Conservation (phyloP, 2,113 vertebrate genomes). For the Hypanus sabinus region DNA sequence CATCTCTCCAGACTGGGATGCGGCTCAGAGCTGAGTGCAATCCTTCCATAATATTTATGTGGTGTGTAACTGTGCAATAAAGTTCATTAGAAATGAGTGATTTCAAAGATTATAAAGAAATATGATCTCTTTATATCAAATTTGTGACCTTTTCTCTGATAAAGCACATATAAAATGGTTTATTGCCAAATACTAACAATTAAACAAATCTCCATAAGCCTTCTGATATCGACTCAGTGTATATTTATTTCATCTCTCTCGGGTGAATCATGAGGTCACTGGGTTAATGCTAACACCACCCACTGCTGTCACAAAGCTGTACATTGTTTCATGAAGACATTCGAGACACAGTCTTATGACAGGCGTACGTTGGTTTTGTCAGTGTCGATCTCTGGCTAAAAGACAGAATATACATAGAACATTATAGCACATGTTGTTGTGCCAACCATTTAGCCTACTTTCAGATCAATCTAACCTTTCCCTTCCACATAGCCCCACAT, state of each 20-base stretch:
- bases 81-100: neutral
- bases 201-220: neutral
- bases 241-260: neutral
- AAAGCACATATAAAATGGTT: neutral
- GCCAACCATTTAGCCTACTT: too few relatives aligned
- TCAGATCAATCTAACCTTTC: too few relatives aligned
- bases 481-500: too few relatives aligned
- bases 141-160: conserved; percentile 30
- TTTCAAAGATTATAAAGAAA: neutral
- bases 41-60: neutral
- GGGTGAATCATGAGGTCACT: neutral
- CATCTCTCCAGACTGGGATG: neutral
- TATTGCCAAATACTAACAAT: neutral
- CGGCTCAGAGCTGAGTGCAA: neutral
- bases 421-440: too few relatives aligned
- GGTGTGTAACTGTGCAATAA: neutral
- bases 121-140: neutral
- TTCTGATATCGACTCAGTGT: neutral
- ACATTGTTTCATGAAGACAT: neutral
- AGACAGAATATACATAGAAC: too few relatives aligned
- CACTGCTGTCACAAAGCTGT: too few relatives aligned
- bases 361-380: neutral
- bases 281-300: neutral
- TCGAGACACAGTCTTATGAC: neutral
- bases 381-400: neutral